Percentiles rank a stretch among this genome's conserved stretches.
phyloP scores from a whole-genome alignment of 2,113 vertebrate species.

The Pteropus alecto region DNA sequence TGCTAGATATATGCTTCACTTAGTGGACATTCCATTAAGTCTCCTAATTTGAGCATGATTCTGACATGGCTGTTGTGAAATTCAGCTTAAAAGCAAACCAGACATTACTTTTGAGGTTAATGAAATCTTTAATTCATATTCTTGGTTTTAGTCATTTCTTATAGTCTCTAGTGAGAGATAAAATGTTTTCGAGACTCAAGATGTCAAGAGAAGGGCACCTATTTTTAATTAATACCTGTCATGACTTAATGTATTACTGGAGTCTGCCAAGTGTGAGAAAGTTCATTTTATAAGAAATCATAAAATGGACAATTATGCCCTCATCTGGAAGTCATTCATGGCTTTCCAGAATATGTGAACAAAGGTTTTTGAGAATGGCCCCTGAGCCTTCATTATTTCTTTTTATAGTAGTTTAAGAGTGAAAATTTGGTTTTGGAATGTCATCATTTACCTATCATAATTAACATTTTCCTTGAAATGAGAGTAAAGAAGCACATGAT shows the following conservation, averaged over 20 bases:
- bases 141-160: slow-evolving; percentile 18
- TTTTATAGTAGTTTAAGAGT: neutral
- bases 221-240: slow-evolving; percentile 51
- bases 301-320: neutral
- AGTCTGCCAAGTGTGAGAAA: slow-evolving; percentile 24
- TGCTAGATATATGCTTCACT: neutral
- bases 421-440: neutral
- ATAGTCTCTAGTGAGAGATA: neutral
- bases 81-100: slow-evolving; percentile 29
- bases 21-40: neutral
- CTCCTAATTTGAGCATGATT: neutral
- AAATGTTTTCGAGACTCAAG: slow-evolving; percentile 34
- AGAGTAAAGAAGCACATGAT: neutral
- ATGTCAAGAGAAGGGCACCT: slow-evolving; percentile 37
- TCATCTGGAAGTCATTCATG: neutral
- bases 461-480: neutral
- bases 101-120: slow-evolving; percentile 17
- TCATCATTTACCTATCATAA: neutral
- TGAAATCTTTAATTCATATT: slow-evolving; percentile 50
- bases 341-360: neutral
- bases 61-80: neutral
- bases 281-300: neutral
- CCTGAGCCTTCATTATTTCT: neutral
- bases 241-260: slow-evolving; percentile 42
- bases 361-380: neutral